Evolutionary conservation across 1,140 invertebrate genomes (phyloP).

Genomic region (Cyclargus thomasi): DNA sequence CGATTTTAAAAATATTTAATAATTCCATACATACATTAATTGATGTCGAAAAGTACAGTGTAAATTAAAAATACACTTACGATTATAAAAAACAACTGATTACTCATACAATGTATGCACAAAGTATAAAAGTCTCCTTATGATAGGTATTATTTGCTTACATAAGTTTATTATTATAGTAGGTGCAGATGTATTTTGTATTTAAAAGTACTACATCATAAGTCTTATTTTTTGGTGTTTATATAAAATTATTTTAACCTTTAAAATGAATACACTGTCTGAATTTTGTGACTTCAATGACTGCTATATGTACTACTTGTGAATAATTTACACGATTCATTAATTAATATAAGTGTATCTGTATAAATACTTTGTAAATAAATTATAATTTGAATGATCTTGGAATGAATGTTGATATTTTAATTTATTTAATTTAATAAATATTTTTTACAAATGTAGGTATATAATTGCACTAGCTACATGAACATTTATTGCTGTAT

Average conservation of each 20-base stretch:
- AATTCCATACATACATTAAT: neutral
- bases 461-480: constrained; percentile 15
- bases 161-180: constrained; percentile 7
- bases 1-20: neutral
- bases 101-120: constrained; percentile 1
- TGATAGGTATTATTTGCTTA: neutral
- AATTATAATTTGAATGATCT: constrained; percentile 11
- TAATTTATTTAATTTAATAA: constrained; percentile 3
- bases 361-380: constrained; percentile 14
- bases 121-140: constrained; percentile 6
- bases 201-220: constrained; percentile 2
- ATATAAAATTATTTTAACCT: neutral
- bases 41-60: too few species aligned
- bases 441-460: constrained; percentile 7
- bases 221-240: constrained; percentile 11
- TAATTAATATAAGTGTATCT: neutral
- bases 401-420: constrained; percentile 14
- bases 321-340: neutral
- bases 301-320: neutral
- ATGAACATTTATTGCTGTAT: constrained; percentile 9
- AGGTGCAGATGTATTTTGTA: constrained; percentile 6
- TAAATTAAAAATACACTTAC: too few species aligned
- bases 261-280: neutral
- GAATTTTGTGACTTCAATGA: neutral
- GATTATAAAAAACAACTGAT: neutral